Evolutionary conservation across 2,888 invertebrate species (phyloP).

Genomic region (Unio pictorum): DNA sequence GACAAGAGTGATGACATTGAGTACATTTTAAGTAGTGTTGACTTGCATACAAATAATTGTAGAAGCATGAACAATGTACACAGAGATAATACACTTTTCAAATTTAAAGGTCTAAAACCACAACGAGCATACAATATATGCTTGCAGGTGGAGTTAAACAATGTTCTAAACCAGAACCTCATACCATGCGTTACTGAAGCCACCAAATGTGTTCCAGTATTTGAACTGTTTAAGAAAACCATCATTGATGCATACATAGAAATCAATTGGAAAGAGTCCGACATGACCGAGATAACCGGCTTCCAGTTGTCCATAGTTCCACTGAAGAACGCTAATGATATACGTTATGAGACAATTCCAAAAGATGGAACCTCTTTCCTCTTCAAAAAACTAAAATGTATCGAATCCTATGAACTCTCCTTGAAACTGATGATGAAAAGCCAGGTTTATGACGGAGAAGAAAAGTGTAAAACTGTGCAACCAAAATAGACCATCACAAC

Average conservation of each 20-base stretch:
- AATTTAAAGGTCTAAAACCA: background rate
- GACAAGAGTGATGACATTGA: background rate
- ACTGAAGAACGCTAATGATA: background rate
- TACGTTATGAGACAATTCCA: too few relatives aligned
- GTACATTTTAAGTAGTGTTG: background rate
- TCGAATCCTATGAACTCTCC: constrained; percentile 16
- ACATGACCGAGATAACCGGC: constrained; percentile 28
- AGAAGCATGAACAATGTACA: too few relatives aligned
- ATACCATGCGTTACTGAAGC: background rate
- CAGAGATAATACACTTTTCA: too few relatives aligned
- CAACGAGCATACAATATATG: constrained; percentile 1
- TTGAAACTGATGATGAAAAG: constrained; percentile 17
- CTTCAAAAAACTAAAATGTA: too few relatives aligned
- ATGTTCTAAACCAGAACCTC: background rate
- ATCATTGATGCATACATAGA: constrained; percentile 11
- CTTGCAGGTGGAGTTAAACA: constrained; percentile 1
- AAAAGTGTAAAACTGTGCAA: constrained; percentile 12
- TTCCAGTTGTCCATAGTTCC: constrained; percentile 15
- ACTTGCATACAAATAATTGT: too few relatives aligned
- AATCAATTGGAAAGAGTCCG: constrained; percentile 21
- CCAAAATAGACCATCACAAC: background rate
- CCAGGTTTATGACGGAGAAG: background rate
- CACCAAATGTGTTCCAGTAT: constrained; percentile 12
- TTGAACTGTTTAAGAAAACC: constrained; percentile 8
- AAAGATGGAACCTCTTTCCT: too few relatives aligned